Evolutionary conservation across 2,888 invertebrate genomes (phyloP).

Genomic region (Diarsia rubi): DNA sequence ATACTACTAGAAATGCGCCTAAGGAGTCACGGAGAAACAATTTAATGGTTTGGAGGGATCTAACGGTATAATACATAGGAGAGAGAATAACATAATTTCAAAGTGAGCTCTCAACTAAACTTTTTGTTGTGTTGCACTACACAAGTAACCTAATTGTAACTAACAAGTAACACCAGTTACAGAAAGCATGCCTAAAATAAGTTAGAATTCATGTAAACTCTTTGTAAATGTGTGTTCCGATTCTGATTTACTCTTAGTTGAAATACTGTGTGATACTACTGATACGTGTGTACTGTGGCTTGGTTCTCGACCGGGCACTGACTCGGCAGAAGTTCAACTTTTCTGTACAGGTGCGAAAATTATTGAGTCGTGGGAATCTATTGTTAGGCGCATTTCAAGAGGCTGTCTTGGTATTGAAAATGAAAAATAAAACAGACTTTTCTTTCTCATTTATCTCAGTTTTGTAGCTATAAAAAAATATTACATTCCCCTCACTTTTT

Average conservation of each 20-base stretch:
- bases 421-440: neutral
- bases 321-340: conserved; percentile 60
- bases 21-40: neutral
- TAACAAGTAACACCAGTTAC: neutral
- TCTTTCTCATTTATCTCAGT: neutral
- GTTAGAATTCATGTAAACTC: neutral
- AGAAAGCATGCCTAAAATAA: neutral
- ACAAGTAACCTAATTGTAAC: no score
- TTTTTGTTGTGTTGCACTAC: neutral
- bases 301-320: conserved; percentile 62
- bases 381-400: conserved; percentile 6
- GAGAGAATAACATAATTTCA: neutral
- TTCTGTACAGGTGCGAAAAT: conserved; percentile 27
- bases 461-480: neutral
- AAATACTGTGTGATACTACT: neutral
- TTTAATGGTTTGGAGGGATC: neutral
- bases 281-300: conserved; percentile 32
- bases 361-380: conserved; percentile 27
- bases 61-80: neutral
- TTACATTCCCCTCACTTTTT: no score
- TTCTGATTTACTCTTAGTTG: neutral
- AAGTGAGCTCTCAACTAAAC: neutral
- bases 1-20: neutral
- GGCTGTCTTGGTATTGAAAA: neutral
- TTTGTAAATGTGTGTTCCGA: neutral